Base-by-base conservation (phyloP, 1,140 invertebrate genomes). In the Pseudomyrmex sp. region DNA sequence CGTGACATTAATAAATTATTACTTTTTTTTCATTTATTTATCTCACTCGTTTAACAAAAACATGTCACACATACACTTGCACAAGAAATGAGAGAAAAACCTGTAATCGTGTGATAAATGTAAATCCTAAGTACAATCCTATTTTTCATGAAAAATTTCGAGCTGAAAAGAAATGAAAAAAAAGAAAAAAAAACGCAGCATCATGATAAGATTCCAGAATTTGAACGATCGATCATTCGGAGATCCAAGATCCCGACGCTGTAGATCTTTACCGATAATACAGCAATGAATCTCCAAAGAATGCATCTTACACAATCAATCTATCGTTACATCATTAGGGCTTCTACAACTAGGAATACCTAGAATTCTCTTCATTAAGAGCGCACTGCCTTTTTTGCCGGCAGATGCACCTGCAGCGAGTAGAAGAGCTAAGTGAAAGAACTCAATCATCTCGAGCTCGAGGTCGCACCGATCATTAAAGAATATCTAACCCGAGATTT, bases 281-380 rank as follows among this genome's bases (percentile, higher is more conserved):
- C 35, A 68, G 18, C 15, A 15, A 54, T 54, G 50, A 44, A 15
- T 26, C 50, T 54, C n/a, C 5, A 15, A 58, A 70, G 65, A 70
- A 58, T 70, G 23, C 35, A 58, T 23, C 65, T 68, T 35, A 13
- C 35, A 23, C 50, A 61, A 66, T 35, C 23, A 46, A 23, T 35
- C 20, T n/a, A 69, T 69, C 75, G 52, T 26, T 18, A 20, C 8
- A 58, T 79, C 75, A 69, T 79, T 79, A 79, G 18, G 35, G 20
- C 52, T 46, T 59, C 20, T 70, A 13, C 52, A 79, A 79, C 76
- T 79, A 58, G 65, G 15, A 58, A 54, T 79, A 79, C 76, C 76
- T 79, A 79, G 76, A 79, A 79, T 35, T 58, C 76, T n/a, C 26
- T 70, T 79, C 76, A 69, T 79, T 79, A 79, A 13, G 15, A 69